A percentile compares a stretch with the other conserved stretches of the same genome.
phyloP scores from a whole-genome alignment of 2,888 invertebrate genomes.

The Heliothis peltigera region DNA sequence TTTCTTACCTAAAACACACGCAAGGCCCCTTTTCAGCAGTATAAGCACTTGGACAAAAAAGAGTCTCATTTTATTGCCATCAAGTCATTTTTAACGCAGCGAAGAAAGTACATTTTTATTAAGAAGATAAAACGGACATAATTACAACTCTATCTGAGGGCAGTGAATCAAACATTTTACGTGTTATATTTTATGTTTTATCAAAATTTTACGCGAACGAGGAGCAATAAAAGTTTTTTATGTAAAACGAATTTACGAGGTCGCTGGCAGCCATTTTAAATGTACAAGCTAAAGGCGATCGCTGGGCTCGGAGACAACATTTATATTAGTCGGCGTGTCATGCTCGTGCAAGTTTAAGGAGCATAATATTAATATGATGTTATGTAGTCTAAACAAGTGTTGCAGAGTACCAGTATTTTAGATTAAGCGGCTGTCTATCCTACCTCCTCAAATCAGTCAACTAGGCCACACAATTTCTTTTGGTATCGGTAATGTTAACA shows the following conservation, averaged over 20 bases:
- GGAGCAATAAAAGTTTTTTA: constrained; percentile 61
- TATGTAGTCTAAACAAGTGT: background rate
- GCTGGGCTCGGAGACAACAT: background rate
- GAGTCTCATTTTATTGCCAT: constrained; percentile 20
- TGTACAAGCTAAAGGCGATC: constrained; percentile 13
- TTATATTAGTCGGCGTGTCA: background rate
- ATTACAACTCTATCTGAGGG: constrained; percentile 61
- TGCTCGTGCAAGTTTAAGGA: too few relatives aligned
- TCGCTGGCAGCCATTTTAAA: constrained; percentile 44
- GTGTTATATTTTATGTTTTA: constrained; percentile 62
- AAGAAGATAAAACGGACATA: constrained; percentile 54
- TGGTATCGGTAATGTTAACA: too few relatives aligned
- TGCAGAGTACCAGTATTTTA: too few relatives aligned
- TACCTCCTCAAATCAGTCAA: too few relatives aligned
- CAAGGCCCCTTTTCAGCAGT: constrained; percentile 3
- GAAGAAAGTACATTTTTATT: constrained; percentile 53
- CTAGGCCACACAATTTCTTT: too few relatives aligned
- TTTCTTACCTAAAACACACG: too few relatives aligned
- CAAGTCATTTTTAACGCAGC: constrained; percentile 41
- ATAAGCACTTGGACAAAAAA: constrained; percentile 14
- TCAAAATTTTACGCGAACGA: constrained; percentile 61
- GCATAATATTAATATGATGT: background rate
- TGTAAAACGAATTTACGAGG: constrained; percentile 60
- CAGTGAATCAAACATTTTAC: constrained; percentile 64
- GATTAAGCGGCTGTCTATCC: too few relatives aligned